phyloP scores from a whole-genome alignment of 1,140 invertebrate genomes.

The Zaprionus ghesquierei region DNA sequence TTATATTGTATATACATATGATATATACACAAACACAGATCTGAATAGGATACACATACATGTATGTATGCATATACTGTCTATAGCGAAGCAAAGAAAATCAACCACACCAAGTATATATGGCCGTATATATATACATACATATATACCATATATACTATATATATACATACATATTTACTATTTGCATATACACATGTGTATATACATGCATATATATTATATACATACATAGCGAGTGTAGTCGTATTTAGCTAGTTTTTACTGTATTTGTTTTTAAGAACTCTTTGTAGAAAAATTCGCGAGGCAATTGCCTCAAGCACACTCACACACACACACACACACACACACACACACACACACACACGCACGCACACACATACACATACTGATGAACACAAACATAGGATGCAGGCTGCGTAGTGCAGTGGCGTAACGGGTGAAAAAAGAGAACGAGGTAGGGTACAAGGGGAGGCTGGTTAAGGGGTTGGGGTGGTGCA shows the following conservation, averaged over 20 bases:
- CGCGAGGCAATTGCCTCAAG: conserved; percentile 13
- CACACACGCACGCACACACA: neutral
- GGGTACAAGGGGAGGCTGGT: neutral
- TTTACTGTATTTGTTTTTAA: conserved; percentile 43
- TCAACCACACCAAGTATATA: conserved; percentile 69
- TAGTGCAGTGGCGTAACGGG: conserved; percentile 16
- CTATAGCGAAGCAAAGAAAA: conserved; percentile 28
- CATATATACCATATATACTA: neutral
- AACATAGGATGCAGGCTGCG: conserved; percentile 23
- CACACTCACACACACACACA: conserved; percentile 15
- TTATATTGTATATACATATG: conserved; percentile 18
- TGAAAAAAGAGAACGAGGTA: neutral
- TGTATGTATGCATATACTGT: conserved; percentile 21
- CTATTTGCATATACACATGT: neutral
- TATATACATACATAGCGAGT: conserved; percentile 4
- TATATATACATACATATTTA: conserved; percentile 6
- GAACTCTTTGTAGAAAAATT: conserved; percentile 48
- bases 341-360: conserved; percentile 6
- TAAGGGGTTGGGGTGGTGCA: conserved; percentile 1
- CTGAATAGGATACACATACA: conserved; percentile 30
- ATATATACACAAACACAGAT: conserved; percentile 28
- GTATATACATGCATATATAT: conserved; percentile 7
- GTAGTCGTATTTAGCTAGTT: conserved; percentile 61
- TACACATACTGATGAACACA: conserved; percentile 7
- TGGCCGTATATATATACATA: conserved; percentile 18